Evolutionary conservation across 2,797 vertebrate genomes (phyloP), one percentile per base, ranked within the genome.

Genomic region (Liparis tanakae): DNA sequence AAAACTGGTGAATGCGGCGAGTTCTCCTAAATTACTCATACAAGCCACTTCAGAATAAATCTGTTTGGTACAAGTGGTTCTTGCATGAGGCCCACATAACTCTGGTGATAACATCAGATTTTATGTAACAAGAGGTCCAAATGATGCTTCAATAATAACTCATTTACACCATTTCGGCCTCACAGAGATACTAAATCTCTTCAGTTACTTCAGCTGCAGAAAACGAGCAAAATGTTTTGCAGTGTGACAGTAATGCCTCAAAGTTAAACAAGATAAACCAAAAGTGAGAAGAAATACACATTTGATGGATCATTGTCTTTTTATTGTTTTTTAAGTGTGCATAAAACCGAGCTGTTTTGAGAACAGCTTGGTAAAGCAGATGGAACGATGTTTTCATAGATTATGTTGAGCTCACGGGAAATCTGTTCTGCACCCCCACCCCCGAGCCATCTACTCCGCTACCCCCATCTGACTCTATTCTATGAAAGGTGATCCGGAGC

Each of bases 331-430:
- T 87, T 84, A 90, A 90, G 85, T 90, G 87, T 65, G 88, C 73
- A 84, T 92, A 87, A 93, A 93, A 83, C 15, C 0, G 50, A 78
- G 78, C 79, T 77, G 41, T 85, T 91, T 75, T 75, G 80, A 75
- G 88, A 91, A 88, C 90, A 93, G 92, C 91, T 91, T 85, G 86
- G 81, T 81, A 80, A 91, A 89, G 86, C 93, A 95, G 92, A 94
- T 93, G 93, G 92, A 85, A 77, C 62, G 22, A 90, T 91, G 84
- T 92, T 93, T 90, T 90, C 76, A 69, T 89, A 84, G 91, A 93
- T 93, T 92, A 91, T 84, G 86, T 79, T 20, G 63, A 90, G 89
- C 89, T 87, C 90, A 67, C 79, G 91, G 92, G 90, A 93, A 92
- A 92, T 92, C 85, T 89, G 82, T 74, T 89, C 77, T 56, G 74